Evolutionary conservation across 1,140 invertebrate species (phyloP), one percentile per base, ranked within the genome.

Genomic region (Sarcophaga peregrina): DNA sequence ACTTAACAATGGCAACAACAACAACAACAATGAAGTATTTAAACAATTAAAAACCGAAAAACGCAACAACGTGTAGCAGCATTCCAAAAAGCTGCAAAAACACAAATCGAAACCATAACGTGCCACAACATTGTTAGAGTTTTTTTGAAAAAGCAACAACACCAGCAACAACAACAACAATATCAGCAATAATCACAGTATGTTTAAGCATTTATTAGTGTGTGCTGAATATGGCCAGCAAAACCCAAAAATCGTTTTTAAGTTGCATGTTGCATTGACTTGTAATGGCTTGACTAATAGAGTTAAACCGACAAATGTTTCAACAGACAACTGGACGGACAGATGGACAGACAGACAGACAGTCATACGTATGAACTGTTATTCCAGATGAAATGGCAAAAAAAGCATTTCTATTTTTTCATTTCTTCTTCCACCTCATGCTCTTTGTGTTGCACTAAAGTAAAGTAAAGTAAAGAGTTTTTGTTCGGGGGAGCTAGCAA

Each of bases 221-320:
- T n/a, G 6, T 8, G 8, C 10, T 68, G 20, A 68, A 20, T 20
- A 68, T 68, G 10, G 17, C 17, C 15, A 58, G 13, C n/a, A 58
- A 58, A 5, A n/a, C 6, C 13, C 15, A 15, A 68, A 37, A 37
- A n/a, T n/a, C n/a, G 25, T 4, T 2, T 37, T 37, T 37, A 37
- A 9, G 20, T 68, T 68, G 62, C 62, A 68, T 68, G 62, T 68
- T 68, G 62, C 54, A 68, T 20, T 68, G 62, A 25, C n/a, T 68
- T 58, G 15, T n/a, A 58, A 58, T 58, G 13, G 13, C 54, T 58
- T 58, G 54, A 58, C 54, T 58, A 68, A 25, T 68, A 68, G 20
- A 68, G 17, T 68, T 68, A 68, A 20, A 68, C 62, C 7, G 10
- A 68, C 54, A n/a, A 2, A 58, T n/a, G 6, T 37, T 37, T 37